Conservation (phyloP, 2,113 vertebrate genomes). For the Perognathus longimembris region DNA sequence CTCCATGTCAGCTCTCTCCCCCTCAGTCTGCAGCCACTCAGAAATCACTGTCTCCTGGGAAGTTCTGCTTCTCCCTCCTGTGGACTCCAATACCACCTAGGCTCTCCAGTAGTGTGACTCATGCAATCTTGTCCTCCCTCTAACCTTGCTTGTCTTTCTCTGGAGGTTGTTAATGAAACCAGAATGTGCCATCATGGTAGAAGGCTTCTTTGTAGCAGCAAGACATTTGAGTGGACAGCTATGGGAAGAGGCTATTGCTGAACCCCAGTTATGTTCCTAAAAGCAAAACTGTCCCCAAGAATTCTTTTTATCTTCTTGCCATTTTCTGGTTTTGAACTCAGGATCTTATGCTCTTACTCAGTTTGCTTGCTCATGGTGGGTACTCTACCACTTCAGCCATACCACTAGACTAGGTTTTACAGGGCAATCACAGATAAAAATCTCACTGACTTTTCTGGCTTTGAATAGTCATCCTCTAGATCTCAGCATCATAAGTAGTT, state of each 20-base stretch:
- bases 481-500: too few relatives aligned
- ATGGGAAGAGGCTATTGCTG: neutral
- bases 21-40: neutral
- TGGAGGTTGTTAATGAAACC: neutral
- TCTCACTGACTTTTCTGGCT: too few relatives aligned
- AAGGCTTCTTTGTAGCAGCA: neutral
- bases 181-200: rapidly evolving
- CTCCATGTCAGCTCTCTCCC: neutral
- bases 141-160: neutral
- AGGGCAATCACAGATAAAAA: too few relatives aligned
- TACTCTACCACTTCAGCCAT: too few relatives aligned
- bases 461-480: too few relatives aligned
- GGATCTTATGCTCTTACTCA: too few relatives aligned
- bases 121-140: neutral
- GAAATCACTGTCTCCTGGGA: neutral
- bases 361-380: too few relatives aligned
- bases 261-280: neutral
- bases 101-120: too few relatives aligned
- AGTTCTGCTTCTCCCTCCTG: too few relatives aligned
- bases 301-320: neutral
- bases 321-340: too few relatives aligned
- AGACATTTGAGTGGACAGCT: neutral
- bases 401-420: too few relatives aligned
- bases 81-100: neutral
- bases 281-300: neutral